phyloP scores from a whole-genome alignment of 1,140 invertebrate species.

The Drosophila subpulchrella region DNA sequence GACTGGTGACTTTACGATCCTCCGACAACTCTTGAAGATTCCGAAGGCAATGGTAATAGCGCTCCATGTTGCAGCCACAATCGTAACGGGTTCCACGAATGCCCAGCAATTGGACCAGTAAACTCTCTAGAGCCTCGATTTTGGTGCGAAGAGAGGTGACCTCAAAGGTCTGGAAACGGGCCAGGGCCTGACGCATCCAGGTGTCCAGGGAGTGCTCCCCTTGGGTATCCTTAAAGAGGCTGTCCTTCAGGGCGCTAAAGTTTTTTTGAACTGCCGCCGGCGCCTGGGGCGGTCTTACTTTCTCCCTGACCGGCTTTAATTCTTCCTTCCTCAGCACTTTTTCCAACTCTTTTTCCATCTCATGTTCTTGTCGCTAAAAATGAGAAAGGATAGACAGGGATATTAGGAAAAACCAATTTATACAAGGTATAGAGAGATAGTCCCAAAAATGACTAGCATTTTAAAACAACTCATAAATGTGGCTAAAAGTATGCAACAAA shows the following conservation, averaged over 20 bases:
- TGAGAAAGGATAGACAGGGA: too few species aligned
- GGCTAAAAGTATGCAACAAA: too few species aligned
- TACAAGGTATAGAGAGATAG: too few species aligned
- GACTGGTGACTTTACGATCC: conserved; percentile 87
- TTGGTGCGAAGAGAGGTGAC: conserved; percentile 88
- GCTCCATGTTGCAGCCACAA: conserved; percentile 93
- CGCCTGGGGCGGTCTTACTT: conserved; percentile 4
- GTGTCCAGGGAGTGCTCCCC: conserved; percentile 26
- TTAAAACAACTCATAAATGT: background rate
- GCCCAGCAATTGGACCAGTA: conserved; percentile 85
- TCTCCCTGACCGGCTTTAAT: background rate
- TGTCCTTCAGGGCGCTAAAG: background rate
- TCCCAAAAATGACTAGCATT: background rate
- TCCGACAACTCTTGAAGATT: conserved; percentile 85
- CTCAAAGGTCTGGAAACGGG: conserved; percentile 54
- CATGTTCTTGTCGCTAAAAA: background rate
- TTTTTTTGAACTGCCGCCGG: too few species aligned
- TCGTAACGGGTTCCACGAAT: conserved; percentile 89
- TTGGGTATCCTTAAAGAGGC: background rate
- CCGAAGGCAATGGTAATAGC: conserved; percentile 92
- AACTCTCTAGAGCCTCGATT: conserved; percentile 86
- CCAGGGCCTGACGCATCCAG: conserved; percentile 87
- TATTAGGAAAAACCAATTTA: too few species aligned
- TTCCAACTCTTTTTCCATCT: conserved; percentile 11
- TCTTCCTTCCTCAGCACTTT: conserved; percentile 1